Conservation (phyloP, 2,888 invertebrate genomes). For the Mesorhabditis spiculigera region DNA sequence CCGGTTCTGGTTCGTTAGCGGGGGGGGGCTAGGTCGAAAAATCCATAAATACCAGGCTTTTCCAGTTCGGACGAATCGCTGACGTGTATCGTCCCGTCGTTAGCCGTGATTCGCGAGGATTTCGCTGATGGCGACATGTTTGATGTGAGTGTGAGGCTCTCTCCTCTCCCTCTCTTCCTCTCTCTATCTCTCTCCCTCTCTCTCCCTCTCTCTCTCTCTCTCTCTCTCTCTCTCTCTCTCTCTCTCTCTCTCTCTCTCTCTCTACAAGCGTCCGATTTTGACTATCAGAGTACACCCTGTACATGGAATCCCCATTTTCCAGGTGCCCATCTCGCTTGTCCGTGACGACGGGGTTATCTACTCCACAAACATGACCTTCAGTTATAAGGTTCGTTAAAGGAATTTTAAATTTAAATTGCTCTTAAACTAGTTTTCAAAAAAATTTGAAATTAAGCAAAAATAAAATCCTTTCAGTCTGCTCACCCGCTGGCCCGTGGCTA, state of each 20-base stretch:
- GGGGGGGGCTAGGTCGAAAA: neutral
- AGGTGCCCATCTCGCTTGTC: slow-evolving; percentile 82
- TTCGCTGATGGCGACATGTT: neutral
- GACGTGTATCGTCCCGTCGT: slow-evolving; percentile 30
- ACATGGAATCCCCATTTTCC: neutral
- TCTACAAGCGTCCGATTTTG: no score
- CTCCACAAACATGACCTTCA: slow-evolving; percentile 95
- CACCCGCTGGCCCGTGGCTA: no score
- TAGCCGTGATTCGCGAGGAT: slow-evolving; percentile 16
- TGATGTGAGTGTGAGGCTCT: slow-evolving; percentile 4
- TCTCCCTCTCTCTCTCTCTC: no score
- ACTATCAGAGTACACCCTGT: neutral
- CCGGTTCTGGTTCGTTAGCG: neutral
- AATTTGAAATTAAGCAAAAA: no score
- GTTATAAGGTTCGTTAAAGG: slow-evolving; percentile 73
- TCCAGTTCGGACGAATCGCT: slow-evolving; percentile 32
- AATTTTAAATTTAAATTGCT: no score
- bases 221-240: neutral
- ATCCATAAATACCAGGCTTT: neutral
- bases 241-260: neutral
- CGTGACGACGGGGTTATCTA: slow-evolving; percentile 93
- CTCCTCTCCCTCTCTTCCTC: neutral
- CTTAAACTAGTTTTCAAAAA: no score
- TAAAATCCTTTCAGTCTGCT: no score
- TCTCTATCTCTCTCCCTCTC: no score